phyloP scores from a whole-genome alignment of 2,113 vertebrate genomes.

The Pteruthius melanotis region DNA sequence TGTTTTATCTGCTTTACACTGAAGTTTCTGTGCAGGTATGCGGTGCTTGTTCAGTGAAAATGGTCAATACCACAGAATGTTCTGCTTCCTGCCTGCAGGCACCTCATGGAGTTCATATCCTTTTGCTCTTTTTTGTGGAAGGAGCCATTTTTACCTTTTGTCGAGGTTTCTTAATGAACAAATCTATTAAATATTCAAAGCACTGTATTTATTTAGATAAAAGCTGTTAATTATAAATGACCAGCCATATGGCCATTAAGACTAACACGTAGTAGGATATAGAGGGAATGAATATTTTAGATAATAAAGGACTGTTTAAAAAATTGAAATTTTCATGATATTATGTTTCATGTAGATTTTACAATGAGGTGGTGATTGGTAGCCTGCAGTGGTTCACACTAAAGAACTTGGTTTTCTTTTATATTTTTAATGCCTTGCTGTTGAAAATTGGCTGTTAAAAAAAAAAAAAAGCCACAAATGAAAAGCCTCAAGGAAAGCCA shows the following conservation, averaged over 20 bases:
- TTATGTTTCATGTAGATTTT: constrained; percentile 19
- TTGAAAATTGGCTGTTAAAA: constrained; percentile 9
- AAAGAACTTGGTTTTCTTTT: background rate
- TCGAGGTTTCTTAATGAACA: background rate
- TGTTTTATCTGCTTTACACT: background rate
- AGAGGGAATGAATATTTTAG: constrained; percentile 30
- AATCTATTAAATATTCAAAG: constrained; percentile 48
- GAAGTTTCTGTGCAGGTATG: background rate
- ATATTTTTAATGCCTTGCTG: constrained; percentile 35
- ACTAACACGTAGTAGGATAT: background rate
- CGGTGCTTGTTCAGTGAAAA: background rate
- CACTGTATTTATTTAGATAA: constrained; percentile 61
- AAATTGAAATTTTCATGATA: constrained; percentile 1
- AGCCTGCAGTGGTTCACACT: constrained; percentile 4
- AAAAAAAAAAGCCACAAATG: background rate
- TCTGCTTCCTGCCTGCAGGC: background rate
- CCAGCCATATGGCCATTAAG: constrained; percentile 55
- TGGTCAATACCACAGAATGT: background rate
- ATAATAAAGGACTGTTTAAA: constrained; percentile 38
- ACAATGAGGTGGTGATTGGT: constrained; percentile 20
- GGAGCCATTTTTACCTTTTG: background rate
- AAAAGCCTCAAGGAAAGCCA: constrained; percentile 56
- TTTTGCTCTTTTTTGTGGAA: background rate
- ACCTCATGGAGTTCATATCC: background rate
- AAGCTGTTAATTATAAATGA: constrained; percentile 73